Base-by-base conservation (phyloP, 2,888 invertebrate species). In the Melieria crassipennis region DNA sequence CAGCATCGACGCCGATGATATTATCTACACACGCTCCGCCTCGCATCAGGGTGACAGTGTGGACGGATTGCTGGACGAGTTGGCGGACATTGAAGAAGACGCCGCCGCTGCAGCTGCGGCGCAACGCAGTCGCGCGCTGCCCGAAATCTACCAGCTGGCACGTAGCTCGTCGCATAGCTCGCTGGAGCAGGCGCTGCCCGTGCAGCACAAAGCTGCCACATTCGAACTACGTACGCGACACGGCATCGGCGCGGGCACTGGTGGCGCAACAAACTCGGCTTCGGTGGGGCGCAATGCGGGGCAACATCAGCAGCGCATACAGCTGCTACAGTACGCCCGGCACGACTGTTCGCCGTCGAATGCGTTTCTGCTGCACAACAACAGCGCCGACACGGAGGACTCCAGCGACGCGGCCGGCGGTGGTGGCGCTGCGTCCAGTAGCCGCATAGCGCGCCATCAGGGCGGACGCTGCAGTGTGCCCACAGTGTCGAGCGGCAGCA, bases 391-490 rank as follows among this genome's bases (percentile, higher is more conserved):
- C 50, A 84, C 82, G 4, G 84, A 83, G 47, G 83, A 85, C 47
- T 83, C 84, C 10, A 82, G 82, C 67, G 84, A 84, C 73, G 82
- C 82, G 4, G 80, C 82, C 2, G 76, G 75, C 13, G 73, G 78
- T 4, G 76, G 79, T 6, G 64, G 69, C 6, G 77, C 76, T 16
- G 72, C 75, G 43, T 74, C 74, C 16, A 70, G 70, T 5, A 74
- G 66, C 11, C 78, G 75, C 56, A 65, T 78, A 7, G 70, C 73
- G 7, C 76, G 77, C 0, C 79, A 79, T 74, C 80, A 82, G 43
- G 82, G 81, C 60, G 86, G 85, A 11, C 80, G 86, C 9, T 83
- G 83, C 66, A 86, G 84, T 76, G 85, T 85, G 4, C 85, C 85
- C 47, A 81, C 85, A 1, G 81, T 83, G 62, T 75, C 80, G 55